Evolutionary conservation across 2,113 vertebrate species (phyloP).

Genomic region (Sander lucioperca): DNA sequence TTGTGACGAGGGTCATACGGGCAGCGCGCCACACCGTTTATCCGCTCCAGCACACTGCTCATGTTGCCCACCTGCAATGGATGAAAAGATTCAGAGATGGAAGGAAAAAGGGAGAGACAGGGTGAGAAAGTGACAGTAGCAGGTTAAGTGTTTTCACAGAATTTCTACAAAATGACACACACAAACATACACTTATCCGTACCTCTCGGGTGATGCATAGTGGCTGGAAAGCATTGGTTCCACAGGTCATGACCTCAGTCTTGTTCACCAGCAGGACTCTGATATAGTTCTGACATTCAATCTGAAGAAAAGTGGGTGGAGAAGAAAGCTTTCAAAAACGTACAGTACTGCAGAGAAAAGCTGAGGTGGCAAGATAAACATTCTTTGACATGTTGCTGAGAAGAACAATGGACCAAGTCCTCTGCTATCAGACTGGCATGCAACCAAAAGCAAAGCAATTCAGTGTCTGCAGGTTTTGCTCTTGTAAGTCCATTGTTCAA

Average conservation of each 20-base stretch:
- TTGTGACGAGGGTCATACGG: conserved; percentile 98
- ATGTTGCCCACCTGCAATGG: conserved; percentile 91
- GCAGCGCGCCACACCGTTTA: conserved; percentile 97
- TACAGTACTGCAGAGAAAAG: background rate
- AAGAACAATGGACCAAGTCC: conserved; percentile 38
- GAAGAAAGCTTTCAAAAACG: background rate
- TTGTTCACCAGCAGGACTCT: conserved; percentile 94
- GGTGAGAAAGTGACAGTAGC: no score
- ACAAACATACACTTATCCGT: conserved; percentile 1
- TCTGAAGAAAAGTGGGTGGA: conserved; percentile 77
- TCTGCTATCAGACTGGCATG: conserved; percentile 5
- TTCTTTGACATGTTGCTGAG: background rate
- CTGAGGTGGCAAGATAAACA: background rate
- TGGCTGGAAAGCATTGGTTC: conserved; percentile 96
- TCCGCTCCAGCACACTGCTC: conserved; percentile 92
- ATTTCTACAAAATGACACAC: background rate
- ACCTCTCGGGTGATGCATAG: conserved; percentile 96
- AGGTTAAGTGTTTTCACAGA: background rate
- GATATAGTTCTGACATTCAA: conserved; percentile 98
- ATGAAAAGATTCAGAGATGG: background rate
- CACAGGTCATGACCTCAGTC: conserved; percentile 95
- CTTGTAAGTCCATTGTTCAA: conserved; percentile 31
- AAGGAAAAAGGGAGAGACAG: background rate
- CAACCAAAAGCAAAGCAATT: conserved; percentile 20
- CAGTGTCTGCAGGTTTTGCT: background rate